Conservation (phyloP, 37 sponge, comb jelly and placozoan species). For the Cladorhizidae sp. region DNA sequence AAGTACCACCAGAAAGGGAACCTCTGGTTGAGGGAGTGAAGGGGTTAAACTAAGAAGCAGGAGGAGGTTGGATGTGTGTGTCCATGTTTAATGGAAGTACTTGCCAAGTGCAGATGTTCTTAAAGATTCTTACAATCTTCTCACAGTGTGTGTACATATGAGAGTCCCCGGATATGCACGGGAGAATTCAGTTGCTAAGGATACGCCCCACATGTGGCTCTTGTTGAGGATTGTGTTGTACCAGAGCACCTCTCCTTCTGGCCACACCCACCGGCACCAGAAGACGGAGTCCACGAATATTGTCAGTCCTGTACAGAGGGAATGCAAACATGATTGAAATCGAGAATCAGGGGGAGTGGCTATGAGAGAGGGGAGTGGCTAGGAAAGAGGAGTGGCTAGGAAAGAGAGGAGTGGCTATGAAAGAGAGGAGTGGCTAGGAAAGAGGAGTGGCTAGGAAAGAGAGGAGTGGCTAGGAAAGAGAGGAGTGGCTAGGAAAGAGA, state of each 20-base stretch:
- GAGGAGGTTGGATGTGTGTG: too few relatives aligned
- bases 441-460: too few relatives aligned
- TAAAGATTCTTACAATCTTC: too few relatives aligned
- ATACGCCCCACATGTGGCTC: constrained; percentile 98
- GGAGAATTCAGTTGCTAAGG: too few relatives aligned
- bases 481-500: too few relatives aligned
- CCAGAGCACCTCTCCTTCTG: constrained; percentile 97
- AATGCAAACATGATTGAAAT: too few relatives aligned
- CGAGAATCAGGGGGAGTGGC: not conserved
- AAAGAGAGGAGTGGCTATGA: too few relatives aligned
- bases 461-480: too few relatives aligned
- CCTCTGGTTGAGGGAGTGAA: constrained; percentile 57
- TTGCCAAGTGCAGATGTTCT: not conserved
- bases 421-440: too few relatives aligned
- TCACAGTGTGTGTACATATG: too few relatives aligned
- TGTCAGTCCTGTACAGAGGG: constrained; percentile 54
- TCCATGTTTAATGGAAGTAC: not conserved
- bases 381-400: constrained; percentile 14
- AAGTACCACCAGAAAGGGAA: constrained; percentile 96
- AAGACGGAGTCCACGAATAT: constrained; percentile 85
- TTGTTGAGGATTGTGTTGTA: constrained; percentile 95
- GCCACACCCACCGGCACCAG: constrained; percentile 97
- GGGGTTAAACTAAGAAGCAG: constrained; percentile 22
- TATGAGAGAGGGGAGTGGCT: not conserved
- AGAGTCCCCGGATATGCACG: too few relatives aligned